These are phyloP conservation scores for Myoxocephalus aenaeus DNA, from an alignment of 2,797 vertebrate genomes.

Conservation along the genomic window DNA sequence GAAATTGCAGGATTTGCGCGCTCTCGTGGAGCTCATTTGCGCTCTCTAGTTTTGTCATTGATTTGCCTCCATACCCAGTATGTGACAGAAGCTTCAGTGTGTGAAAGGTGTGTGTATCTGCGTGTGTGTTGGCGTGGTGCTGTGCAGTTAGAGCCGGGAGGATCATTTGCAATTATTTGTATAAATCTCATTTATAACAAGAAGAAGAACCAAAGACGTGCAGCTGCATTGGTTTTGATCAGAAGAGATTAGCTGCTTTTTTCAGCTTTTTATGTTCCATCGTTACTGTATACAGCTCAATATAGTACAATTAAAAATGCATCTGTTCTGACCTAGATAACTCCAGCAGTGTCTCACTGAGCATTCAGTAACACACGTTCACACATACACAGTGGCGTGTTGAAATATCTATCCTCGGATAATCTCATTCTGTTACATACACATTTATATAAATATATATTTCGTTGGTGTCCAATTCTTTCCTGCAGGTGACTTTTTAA, in stretches of 20 bases:
- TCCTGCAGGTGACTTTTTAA: neutral
- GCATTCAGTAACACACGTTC: conserved; percentile 14
- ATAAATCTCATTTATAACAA: conserved; percentile 21
- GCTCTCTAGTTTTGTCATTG: too few relatives aligned
- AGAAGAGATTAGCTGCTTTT: conserved; percentile 35
- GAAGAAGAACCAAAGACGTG: neutral
- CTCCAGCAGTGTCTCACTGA: conserved; percentile 43
- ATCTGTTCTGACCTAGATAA: conserved; percentile 69
- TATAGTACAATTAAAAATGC: conserved; percentile 64
- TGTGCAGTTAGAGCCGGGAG: conserved; percentile 8
- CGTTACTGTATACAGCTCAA: conserved; percentile 37
- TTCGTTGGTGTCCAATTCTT: neutral
- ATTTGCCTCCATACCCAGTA: too few relatives aligned
- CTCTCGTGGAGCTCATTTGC: too few relatives aligned
- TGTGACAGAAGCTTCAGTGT: neutral
- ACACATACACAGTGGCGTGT: neutral
- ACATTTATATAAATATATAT: neutral
- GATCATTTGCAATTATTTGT: conserved; percentile 15
- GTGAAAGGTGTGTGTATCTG: neutral
- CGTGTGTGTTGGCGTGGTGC: neutral
- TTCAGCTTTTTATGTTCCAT: conserved; percentile 27
- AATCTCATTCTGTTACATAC: neutral
- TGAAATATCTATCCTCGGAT: neutral
- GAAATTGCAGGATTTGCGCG: too few relatives aligned
- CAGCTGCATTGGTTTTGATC: conserved; percentile 20